Base-by-base conservation (phyloP, 2,113 vertebrate genomes). In the Ranitomeya imitator region DNA sequence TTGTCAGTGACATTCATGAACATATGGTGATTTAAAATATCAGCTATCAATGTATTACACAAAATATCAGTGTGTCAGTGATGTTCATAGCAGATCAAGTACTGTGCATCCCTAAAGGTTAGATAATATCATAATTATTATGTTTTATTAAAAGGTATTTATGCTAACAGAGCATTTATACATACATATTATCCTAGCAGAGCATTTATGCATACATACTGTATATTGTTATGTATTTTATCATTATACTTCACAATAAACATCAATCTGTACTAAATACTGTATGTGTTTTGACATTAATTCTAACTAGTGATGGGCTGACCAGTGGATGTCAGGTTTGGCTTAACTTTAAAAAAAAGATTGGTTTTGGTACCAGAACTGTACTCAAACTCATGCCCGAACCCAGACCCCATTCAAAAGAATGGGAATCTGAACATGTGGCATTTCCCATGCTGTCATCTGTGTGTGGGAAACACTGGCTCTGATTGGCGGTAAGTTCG, bases 1-100 rank as follows among this genome's bases (percentile, higher is more conserved):
- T 79, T 85, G 74, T 23, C 74, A 51, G 73, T 89, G 87, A 89
- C 87, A 89, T 89, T 85, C 61, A 79, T 89, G 73, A 89, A 88
- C 87, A 83, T 83, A 82, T 77, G 80, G 65, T 84, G 71, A 78
- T 88, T 31, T 88, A 59, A 88, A 88, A 84, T 88, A 88, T 83
- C 86, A 69, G n/a, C 31, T 83, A 77, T 74, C 51, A 69, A 79
- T 65, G 59, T 37, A 88, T 57, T 84, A 77, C 51, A 65, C 59
- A 79, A 77, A 84, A 81, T 63, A 77, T 77, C 81, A 37, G 87
- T 85, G 51, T 85, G 87, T 84, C 81, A 85, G 77, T 89, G 61
- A 79, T 79, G 73, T 59, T 85, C 65, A 52, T 69, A 26, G 55
- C 23, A 79, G 60, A 79, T 85, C 60, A 85, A 79, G n/a, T n/a